phyloP scores from a whole-genome alignment of 2,888 invertebrate genomes.

The Chaetoderma sp. region DNA sequence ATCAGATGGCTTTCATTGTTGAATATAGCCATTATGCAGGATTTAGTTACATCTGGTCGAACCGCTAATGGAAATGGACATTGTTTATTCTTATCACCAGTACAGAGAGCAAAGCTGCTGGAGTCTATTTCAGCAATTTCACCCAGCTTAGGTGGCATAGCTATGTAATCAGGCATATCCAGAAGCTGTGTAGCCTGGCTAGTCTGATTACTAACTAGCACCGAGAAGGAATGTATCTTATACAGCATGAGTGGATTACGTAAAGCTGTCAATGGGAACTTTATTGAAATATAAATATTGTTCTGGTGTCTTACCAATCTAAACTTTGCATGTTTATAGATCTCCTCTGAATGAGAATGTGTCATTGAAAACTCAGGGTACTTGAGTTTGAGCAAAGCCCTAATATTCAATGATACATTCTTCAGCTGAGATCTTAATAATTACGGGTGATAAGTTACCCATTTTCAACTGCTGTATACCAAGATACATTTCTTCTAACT shows the following conservation, averaged over 20 bases:
- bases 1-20: background rate
- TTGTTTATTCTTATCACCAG: background rate
- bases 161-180: background rate
- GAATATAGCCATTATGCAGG: background rate
- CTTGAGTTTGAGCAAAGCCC: background rate
- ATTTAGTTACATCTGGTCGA: background rate
- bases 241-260: background rate
- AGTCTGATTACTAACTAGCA: background rate
- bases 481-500: background rate
- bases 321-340: background rate
- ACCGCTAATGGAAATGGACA: background rate
- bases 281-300: background rate
- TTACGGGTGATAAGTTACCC: background rate
- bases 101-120: background rate
- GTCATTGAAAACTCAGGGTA: background rate
- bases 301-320: background rate
- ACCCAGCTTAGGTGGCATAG: background rate
- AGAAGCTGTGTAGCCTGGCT: background rate
- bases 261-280: background rate
- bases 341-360: background rate
- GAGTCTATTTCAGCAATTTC: background rate
- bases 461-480: background rate
- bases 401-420: background rate
- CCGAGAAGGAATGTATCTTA: background rate
- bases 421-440: background rate